Evolutionary conservation across 2,888 invertebrate genomes (phyloP).

Genomic region (Cryptocheilus praepositus): DNA sequence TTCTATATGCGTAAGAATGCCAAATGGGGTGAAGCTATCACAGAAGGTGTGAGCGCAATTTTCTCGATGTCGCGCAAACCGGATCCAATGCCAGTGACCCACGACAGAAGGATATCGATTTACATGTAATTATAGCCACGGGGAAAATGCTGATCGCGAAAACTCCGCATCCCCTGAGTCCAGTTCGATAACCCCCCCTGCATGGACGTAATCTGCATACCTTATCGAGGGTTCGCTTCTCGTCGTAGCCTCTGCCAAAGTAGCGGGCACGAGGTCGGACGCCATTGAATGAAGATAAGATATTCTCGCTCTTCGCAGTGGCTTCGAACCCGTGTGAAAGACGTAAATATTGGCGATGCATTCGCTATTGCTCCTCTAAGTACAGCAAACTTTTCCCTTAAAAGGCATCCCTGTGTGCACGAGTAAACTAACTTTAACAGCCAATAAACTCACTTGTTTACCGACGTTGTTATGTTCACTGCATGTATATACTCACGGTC

Average conservation of each 20-base stretch:
- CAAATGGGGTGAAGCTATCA: not conserved
- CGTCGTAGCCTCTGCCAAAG: not conserved
- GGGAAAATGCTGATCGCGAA: conserved; percentile 16
- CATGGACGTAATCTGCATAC: conserved; percentile 22
- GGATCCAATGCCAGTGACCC: conserved; percentile 38
- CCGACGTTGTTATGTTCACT: too few relatives aligned
- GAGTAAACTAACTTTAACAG: too few relatives aligned
- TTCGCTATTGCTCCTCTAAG: too few relatives aligned
- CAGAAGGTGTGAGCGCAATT: not conserved
- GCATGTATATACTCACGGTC: too few relatives aligned
- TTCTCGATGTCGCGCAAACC: conserved; percentile 18
- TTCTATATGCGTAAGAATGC: too few relatives aligned
- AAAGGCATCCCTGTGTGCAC: too few relatives aligned
- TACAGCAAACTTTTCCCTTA: too few relatives aligned
- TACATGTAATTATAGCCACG: conserved; percentile 30
- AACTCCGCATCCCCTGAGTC: conserved; percentile 17
- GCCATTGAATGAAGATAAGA: conserved; percentile 29
- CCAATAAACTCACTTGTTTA: too few relatives aligned
- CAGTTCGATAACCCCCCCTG: conserved; percentile 29
- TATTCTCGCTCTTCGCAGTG: not conserved
- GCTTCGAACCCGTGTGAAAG: not conserved
- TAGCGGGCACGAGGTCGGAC: conserved; percentile 20
- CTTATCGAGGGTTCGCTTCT: conserved; percentile 19
- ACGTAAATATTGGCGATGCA: not conserved
- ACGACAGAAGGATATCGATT: conserved; percentile 35